Evolutionary conservation across 2,888 invertebrate genomes (phyloP), one percentile per base, ranked within the genome.

Genomic region (Leucophora obtusa): DNA sequence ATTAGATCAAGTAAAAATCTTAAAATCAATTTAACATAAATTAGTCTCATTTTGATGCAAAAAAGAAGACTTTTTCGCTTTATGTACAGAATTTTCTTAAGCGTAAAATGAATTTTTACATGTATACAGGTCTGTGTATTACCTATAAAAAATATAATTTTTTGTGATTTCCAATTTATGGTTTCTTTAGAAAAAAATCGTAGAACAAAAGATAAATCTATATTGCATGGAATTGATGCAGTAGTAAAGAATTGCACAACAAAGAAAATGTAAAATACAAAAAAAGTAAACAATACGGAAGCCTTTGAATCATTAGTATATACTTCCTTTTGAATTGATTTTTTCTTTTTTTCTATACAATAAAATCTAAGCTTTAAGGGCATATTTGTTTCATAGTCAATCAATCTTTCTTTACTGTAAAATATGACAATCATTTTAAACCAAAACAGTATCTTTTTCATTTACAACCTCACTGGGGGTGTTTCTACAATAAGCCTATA

Each of bases 231-330:
- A 33, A 68, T 43, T 58, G 56, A 24, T 69, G 73, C 73, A 75
- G 11, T 43, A 66, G 28, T 43, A 53, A 69, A 65, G 18, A 68
- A 65, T 15, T 76, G 66, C 70, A 76, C 38, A 71, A 69, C 66
- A 63, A 69, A 53, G 17, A 54, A 50, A 50, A 58, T 51, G n/a
- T 24, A 66, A 21, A n/a, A 33, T 18, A 33, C n/a, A 62, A 62
- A 14, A 68, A 59, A 65, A 58, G 70, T 66, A 70, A 77, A 70
- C 77, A 77, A 73, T 70, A 54, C 76, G 81, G 81, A 81, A 81
- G 60, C 77, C 81, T 81, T 81, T 81, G 81, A 81, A 73, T 81
- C 81, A 81, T 81, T 81, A 81, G 77, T 77, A 69, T 70, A 62
- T 65, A 62, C 70, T 77, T 81, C 81, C 77, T 59, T 73, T 73